Base-by-base conservation (phyloP, 2,888 invertebrate genomes). In the Thyatira batis region DNA sequence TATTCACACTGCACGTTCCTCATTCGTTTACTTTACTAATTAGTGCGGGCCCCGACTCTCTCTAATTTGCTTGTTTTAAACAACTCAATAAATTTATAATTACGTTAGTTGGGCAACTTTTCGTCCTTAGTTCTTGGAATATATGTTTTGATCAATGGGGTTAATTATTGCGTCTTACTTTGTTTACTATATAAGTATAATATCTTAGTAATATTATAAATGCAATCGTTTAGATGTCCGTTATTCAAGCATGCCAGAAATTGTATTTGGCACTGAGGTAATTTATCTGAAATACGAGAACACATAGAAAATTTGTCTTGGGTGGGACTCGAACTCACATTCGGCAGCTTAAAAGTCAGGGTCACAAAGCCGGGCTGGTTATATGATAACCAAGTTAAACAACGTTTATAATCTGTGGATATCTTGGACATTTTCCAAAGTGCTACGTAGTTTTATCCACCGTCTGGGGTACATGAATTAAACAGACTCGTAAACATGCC, bases 381-480 rank as follows among this genome's bases (percentile, higher is more conserved):
- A 39, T 17, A 39, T 17, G 39, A 39, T 39, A 39, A 39, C 8
- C n/a, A 44, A 52, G 21, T 43, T 44, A 51, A 45, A 51, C 44
- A 51, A 25, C 50, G 20, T 44, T 20, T 45, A 45, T 23, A 20
- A 20, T 39, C 49, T 46, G 58, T 49, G 49, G 43, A 61, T 63
- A 63, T 68, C 67, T 81, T 80, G 78, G 78, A 77, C 61, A 53
- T 57, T 52, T 65, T 78, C 78, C 78, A 80, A 68, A 59, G 65
- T 69, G 69, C 73, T 17, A 17, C 76, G 69, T 66, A 62, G 67
- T 65, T 65, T 64, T 66, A 63, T 67, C 53, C 53, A 55, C 59
- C 58, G 56, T 57, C 48, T 39, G 57, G 59, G 61, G 60, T 57
- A 64, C 59, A 71, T 66, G 71, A 77, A 74, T 77, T 76, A 76